phyloP scores from a whole-genome alignment of 1,140 invertebrate species.

The Asobara japonica region DNA sequence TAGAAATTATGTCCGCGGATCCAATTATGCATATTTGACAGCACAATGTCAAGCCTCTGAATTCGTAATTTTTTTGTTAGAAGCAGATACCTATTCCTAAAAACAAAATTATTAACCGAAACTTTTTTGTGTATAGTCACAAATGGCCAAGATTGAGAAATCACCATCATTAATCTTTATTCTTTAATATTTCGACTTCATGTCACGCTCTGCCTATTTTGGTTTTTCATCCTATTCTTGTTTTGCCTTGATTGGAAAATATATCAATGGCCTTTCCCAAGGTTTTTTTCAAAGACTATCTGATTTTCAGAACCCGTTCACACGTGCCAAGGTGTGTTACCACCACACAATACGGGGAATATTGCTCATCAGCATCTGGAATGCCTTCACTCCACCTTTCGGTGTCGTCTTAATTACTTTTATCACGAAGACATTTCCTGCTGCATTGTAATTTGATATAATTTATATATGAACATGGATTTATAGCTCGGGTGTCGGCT shows the following conservation, averaged over 20 bases:
- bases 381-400: constrained; percentile 3
- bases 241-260: neutral
- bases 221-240: neutral
- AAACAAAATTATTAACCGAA: too few relatives aligned
- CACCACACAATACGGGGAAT: neutral
- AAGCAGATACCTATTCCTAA: too few relatives aligned
- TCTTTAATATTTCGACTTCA: too few relatives aligned
- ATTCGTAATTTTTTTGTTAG: too few relatives aligned
- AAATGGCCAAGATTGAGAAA: too few relatives aligned
- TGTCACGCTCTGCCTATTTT: too few relatives aligned
- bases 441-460: neutral
- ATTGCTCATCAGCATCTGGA: constrained; percentile 6
- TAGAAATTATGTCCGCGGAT: too few relatives aligned
- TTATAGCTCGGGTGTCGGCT: neutral
- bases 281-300: neutral
- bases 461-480: neutral
- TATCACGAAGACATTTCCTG: neutral
- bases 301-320: neutral
- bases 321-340: neutral
- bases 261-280: neutral
- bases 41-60: too few relatives aligned
- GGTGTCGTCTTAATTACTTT: neutral
- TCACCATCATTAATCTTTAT: too few relatives aligned
- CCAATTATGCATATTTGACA: too few relatives aligned
- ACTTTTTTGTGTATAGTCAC: too few relatives aligned